Conservation (phyloP, 2,797 vertebrate species). For the Simalia tracyae region DNA sequence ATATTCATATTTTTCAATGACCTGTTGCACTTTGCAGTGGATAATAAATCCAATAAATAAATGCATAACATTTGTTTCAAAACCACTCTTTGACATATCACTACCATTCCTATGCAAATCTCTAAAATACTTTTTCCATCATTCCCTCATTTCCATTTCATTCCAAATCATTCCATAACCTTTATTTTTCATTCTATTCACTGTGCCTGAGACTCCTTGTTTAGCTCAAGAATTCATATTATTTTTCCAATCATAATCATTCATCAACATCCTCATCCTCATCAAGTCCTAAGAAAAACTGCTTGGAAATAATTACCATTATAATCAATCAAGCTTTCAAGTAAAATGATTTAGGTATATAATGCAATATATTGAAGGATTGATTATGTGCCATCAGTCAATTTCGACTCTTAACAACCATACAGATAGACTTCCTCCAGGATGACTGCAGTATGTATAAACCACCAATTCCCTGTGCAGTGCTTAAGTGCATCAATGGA, state of each 20-base stretch:
- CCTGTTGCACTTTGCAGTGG: not conserved
- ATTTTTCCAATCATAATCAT: slow-evolving; percentile 1
- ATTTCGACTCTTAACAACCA: not conserved
- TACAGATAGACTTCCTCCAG: not conserved
- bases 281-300: not conserved
- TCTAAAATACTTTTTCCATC: not conserved
- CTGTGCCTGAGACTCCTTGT: not conserved
- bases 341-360: not conserved
- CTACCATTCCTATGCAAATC: not conserved
- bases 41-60: not conserved
- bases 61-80: not conserved
- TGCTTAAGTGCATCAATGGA: not conserved
- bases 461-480: not conserved
- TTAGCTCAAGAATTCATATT: not conserved
- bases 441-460: not conserved
- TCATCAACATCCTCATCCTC: not conserved
- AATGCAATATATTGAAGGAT: not conserved
- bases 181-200: not conserved
- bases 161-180: not conserved
- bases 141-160: not conserved
- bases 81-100: not conserved
- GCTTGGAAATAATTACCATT: not conserved
- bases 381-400: not conserved
- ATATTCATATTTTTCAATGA: not conserved
- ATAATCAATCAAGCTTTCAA: not conserved